phyloP scores from a whole-genome alignment of 2,113 vertebrate species.

The Phycodurus eques region DNA sequence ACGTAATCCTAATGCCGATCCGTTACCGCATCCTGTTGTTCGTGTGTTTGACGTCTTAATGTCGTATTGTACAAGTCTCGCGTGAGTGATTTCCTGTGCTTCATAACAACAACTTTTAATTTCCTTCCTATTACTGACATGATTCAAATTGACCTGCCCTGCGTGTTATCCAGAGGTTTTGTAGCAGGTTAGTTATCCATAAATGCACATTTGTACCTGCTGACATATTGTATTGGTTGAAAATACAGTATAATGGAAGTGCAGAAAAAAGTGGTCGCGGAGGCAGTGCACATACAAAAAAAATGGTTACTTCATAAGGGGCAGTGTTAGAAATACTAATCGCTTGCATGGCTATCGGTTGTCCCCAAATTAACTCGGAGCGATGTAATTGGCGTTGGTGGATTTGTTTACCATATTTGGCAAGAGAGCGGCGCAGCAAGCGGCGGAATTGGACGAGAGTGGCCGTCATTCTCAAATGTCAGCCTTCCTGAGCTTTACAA shows the following conservation, averaged over 20 bases:
- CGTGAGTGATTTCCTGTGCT: background rate
- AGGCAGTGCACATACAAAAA: background rate
- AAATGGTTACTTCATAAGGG: background rate
- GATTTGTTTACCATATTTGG: slow-evolving; percentile 93
- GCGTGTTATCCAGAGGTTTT: background rate
- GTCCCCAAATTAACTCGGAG: slow-evolving; percentile 52
- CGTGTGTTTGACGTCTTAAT: background rate
- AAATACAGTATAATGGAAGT: background rate
- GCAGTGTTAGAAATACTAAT: slow-evolving; percentile 20
- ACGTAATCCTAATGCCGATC: background rate
- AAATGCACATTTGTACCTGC: background rate
- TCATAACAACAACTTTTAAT: background rate
- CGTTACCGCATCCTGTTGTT: background rate
- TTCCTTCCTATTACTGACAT: background rate
- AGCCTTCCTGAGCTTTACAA: slow-evolving; percentile 69
- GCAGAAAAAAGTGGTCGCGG: background rate
- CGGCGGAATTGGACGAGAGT: slow-evolving; percentile 70
- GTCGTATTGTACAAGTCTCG: background rate
- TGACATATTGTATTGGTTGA: background rate
- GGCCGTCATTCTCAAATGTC: slow-evolving; percentile 79
- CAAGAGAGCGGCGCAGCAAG: slow-evolving; percentile 75
- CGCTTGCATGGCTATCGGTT: slow-evolving; percentile 25
- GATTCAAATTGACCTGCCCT: background rate
- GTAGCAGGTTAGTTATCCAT: background rate
- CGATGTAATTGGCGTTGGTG: slow-evolving; percentile 75